Evolutionary conservation across 2,888 invertebrate species (phyloP).

Genomic region (Hypsopygia costalis): DNA sequence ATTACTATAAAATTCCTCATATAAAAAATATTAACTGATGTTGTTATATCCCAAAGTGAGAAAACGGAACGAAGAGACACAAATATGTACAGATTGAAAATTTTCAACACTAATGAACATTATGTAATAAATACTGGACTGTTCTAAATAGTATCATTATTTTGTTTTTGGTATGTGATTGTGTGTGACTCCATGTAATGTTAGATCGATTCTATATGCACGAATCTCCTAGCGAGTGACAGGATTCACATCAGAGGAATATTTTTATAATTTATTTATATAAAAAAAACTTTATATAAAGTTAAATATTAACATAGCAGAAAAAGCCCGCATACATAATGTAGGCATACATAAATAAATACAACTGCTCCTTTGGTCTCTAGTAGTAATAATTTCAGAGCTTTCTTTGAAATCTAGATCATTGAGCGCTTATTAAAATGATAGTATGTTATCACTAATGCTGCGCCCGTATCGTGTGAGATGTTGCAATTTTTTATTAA

Average conservation of each 20-base stretch:
- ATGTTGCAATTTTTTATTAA: constrained; percentile 35
- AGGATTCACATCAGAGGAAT: constrained; percentile 42
- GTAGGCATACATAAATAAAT: constrained; percentile 16
- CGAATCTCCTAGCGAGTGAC: constrained; percentile 63
- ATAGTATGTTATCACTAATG: constrained; percentile 2
- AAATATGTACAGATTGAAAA: too few species aligned
- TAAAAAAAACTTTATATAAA: constrained; percentile 67
- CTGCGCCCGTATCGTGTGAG: constrained; percentile 1
- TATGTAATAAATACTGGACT: too few species aligned
- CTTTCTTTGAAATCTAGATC: constrained; percentile 2
- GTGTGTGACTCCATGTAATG: constrained; percentile 60
- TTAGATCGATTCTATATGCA: constrained; percentile 49
- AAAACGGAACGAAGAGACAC: too few species aligned
- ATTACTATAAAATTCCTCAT: neutral
- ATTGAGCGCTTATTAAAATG: constrained; percentile 1
- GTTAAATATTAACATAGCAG: constrained; percentile 26
- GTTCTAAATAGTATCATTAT: neutral
- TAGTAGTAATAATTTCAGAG: constrained; percentile 9
- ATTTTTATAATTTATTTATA: constrained; percentile 60
- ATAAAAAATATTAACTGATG: too few species aligned
- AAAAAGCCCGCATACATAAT: constrained; percentile 15
- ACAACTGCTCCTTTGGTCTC: constrained; percentile 15
- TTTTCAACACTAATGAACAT: too few species aligned
- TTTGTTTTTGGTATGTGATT: constrained; percentile 27
- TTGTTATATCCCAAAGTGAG: too few species aligned